Base-by-base conservation (phyloP, 1,140 invertebrate species). In the Sycophila sp. region DNA sequence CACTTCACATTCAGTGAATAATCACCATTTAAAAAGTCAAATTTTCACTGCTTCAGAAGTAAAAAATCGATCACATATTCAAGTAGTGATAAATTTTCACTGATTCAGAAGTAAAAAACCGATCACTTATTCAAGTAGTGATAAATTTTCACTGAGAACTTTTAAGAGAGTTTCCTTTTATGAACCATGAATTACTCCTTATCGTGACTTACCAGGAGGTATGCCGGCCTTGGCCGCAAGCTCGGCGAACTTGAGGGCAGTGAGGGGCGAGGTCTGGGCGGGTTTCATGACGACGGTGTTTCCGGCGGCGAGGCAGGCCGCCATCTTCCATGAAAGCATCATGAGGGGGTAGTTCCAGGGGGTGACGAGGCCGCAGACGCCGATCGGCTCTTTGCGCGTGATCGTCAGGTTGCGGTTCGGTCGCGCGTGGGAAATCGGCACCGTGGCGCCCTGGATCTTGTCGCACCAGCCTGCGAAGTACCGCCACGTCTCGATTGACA, bases 261-360 rank as follows among this genome's bases (percentile, higher is more conserved):
- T 98, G 13, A 98, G 84, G 0, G 96, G 96, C 51, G 92, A 94
- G 15, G 96, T 94, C 79, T 98, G 96, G 0, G 97, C 97, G 0
- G 96, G 94, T 83, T 99, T 99, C 87, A 99, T 94, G 0, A 99
- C 91, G 13, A 98, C 92, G 0, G 92, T 94, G 77, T 98, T 99
- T 11, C 97, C 97, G 19, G 94, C 94, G 0, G 96, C 94, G 19
- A 99, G 87, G 72, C 97, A 98, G 0, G 98, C 97, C 0, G 96
- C 97, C 89, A 99, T 93, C 81, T 99, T 99, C 97, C 97, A 99
- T 0, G 96, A 95, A n/a, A 97, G 87, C 97, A 99, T 99, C 89
- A 98, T 92, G 8, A 99, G 81, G 0, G 97, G 97, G 81, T 98
- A 99, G 81, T 99, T 99, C 98, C 97, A 99, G 0, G 97, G 97